Percentiles rank a stretch among this genome's conserved stretches.
phyloP scores from a whole-genome alignment of 2,797 vertebrate genomes.

The Ispidina picta region DNA sequence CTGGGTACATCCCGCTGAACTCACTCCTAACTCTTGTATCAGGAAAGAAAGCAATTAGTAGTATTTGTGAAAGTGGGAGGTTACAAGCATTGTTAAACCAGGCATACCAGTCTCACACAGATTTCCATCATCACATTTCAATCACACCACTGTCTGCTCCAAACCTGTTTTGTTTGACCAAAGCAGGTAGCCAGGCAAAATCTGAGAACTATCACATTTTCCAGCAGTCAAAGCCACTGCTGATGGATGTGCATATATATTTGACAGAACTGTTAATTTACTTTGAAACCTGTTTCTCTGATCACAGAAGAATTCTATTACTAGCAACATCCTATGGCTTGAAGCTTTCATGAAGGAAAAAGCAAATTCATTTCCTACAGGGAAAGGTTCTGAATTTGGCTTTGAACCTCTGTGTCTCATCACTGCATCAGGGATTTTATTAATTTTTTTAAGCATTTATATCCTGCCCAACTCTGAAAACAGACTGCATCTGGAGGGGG shows the following conservation, averaged over 20 bases:
- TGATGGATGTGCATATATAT: neutral
- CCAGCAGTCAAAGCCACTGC: neutral
- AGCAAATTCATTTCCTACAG: neutral
- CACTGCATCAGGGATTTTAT: neutral
- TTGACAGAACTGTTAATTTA: neutral
- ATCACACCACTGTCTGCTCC: neutral
- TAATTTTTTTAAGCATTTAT: neutral
- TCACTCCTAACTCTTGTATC: neutral
- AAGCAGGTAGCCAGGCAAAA: neutral
- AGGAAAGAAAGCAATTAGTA: neutral
- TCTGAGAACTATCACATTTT: neutral
- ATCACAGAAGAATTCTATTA: neutral
- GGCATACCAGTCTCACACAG: neutral
- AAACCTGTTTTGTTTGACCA: neutral
- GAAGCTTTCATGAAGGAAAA: neutral
- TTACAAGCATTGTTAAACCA: neutral
- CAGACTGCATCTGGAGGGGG: accelerated
- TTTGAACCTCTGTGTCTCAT: neutral
- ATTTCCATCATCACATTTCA: neutral
- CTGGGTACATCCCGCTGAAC: neutral
- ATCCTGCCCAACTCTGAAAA: neutral
- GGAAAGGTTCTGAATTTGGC: neutral
- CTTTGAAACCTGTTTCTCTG: neutral
- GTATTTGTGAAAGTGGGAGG: neutral
- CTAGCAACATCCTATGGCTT: neutral